Evolutionary conservation across 2,888 invertebrate genomes (phyloP).

Genomic region (Dyspetes luteomarginatus): DNA sequence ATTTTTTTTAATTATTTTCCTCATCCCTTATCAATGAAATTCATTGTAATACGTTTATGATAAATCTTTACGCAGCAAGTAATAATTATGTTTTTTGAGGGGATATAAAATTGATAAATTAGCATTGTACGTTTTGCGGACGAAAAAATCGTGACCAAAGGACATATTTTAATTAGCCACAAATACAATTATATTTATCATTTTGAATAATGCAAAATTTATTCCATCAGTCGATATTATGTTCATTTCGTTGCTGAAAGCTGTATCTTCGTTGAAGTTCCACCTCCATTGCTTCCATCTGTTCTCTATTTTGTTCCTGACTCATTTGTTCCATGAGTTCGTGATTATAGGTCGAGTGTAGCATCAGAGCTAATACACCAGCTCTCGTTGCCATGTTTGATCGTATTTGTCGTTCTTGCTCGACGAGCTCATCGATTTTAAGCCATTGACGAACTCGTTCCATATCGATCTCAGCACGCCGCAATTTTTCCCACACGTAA

Average conservation of each 20-base stretch:
- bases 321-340: conserved; percentile 92
- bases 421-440: conserved; percentile 95
- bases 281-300: conserved; percentile 84
- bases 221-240: conserved; percentile 50
- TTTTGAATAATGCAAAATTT: too few relatives aligned
- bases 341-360: conserved; percentile 98
- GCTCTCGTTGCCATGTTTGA: conserved; percentile 91
- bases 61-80: too few relatives aligned
- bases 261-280: conserved; percentile 82
- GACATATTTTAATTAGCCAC: too few relatives aligned
- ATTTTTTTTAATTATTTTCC: too few relatives aligned
- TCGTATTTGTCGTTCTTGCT: conserved; percentile 95
- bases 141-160: too few relatives aligned
- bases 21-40: too few relatives aligned
- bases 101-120: too few relatives aligned
- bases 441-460: conserved; percentile 96
- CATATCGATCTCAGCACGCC: conserved; percentile 97
- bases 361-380: conserved; percentile 95
- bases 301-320: conserved; percentile 85
- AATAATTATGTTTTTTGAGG: too few relatives aligned
- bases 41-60: too few relatives aligned
- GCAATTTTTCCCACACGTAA: conserved; percentile 97
- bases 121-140: too few relatives aligned
- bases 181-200: too few relatives aligned
- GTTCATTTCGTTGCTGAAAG: conserved; percentile 63